Percentiles rank a stretch among this genome's conserved stretches.
These are phyloP conservation scores for Pollenia amentaria DNA, from an alignment of 2,888 invertebrate genomes.

Conservation along the genomic window DNA sequence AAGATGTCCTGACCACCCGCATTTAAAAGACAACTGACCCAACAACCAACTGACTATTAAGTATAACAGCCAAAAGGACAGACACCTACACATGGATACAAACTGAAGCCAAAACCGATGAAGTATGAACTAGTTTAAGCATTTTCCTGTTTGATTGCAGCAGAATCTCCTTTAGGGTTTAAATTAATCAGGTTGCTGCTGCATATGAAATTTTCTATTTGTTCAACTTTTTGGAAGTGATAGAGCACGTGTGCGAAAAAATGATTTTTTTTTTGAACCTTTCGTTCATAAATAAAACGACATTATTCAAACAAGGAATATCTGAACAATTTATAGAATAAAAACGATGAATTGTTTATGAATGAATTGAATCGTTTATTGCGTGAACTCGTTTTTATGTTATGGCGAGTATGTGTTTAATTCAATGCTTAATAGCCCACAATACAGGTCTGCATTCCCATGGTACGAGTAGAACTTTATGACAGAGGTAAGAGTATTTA, in stretches of 20 bases:
- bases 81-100: neutral
- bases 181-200: conserved; percentile 13
- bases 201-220: neutral
- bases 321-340: neutral
- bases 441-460: too few species aligned
- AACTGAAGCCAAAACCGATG: neutral
- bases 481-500: too few species aligned
- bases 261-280: neutral
- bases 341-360: conserved; percentile 12
- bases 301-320: neutral
- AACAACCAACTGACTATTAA: conserved; percentile 29
- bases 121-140: neutral
- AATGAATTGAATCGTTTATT: conserved; percentile 53
- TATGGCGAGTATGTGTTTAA: neutral
- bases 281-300: too few species aligned
- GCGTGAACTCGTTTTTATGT: neutral
- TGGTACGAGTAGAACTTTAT: too few species aligned
- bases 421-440: neutral
- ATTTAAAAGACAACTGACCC: conserved; percentile 2
- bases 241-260: neutral
- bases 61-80: neutral
- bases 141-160: neutral
- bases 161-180: conserved; percentile 8
- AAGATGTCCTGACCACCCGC: neutral
- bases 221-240: neutral